Conservation (phyloP, 2,888 invertebrate species). For the Antheraea yamamai region DNA sequence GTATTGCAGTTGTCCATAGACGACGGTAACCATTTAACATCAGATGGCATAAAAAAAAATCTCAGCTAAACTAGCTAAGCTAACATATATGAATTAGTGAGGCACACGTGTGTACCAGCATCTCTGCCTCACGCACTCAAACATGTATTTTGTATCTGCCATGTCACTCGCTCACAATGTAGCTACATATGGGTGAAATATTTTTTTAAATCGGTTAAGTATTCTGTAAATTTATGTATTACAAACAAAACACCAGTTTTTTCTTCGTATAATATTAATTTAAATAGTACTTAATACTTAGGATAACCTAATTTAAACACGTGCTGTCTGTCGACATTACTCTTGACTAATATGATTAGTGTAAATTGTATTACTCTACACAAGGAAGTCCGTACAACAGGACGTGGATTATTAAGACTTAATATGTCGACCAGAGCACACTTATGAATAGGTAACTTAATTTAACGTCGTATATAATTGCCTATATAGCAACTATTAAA, state of each 20-base stretch:
- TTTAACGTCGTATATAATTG: conserved; percentile 11
- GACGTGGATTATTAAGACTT: conserved; percentile 53
- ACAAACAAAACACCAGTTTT: not conserved
- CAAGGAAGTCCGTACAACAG: conserved; percentile 59
- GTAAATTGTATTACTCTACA: conserved; percentile 67
- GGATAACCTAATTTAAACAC: conserved; percentile 52
- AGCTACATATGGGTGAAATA: no score
- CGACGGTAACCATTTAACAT: no score
- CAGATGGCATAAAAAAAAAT: no score
- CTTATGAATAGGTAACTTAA: conserved; percentile 19
- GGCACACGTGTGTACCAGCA: no score
- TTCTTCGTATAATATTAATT: not conserved
- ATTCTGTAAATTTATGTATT: no score
- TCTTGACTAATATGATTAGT: conserved; percentile 64
- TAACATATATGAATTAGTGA: no score
- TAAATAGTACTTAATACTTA: conserved; percentile 16
- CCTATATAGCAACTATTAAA: not conserved
- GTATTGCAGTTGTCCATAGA: no score
- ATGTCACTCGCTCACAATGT: not conserved
- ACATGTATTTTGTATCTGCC: no score
- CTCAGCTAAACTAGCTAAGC: no score
- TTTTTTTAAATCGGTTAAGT: no score
- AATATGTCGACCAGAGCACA: conserved; percentile 29
- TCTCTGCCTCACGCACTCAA: no score
- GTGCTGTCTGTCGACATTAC: conserved; percentile 57